These are phyloP conservation scores for Centropus bengalensis DNA, from an alignment of 2,113 vertebrate species.

Conservation along the genomic window DNA sequence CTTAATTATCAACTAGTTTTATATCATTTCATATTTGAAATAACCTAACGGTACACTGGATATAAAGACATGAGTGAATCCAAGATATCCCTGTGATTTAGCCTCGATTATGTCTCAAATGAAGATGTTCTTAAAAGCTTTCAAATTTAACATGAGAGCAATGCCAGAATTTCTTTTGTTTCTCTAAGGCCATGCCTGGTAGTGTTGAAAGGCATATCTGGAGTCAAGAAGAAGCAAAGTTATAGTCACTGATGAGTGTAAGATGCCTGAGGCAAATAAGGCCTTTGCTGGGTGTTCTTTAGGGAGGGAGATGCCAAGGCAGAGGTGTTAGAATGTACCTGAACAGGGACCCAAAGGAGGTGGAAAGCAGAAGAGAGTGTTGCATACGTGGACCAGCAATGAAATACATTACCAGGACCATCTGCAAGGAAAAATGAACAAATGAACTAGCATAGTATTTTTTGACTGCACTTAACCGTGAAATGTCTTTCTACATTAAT, in stretches of 20 bases:
- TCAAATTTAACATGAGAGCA: constrained; percentile 11
- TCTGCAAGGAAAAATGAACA: not conserved
- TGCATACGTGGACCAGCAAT: not conserved
- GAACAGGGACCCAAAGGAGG: not conserved
- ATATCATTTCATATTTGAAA: not conserved
- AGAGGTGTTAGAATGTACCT: constrained; percentile 17
- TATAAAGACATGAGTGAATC: not conserved
- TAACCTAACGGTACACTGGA: not conserved
- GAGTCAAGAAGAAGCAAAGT: not conserved
- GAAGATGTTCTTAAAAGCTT: not conserved
- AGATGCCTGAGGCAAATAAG: constrained; percentile 4
- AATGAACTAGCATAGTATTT: not conserved
- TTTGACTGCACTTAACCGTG: not conserved
- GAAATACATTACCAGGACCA: not conserved
- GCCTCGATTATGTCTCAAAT: not conserved
- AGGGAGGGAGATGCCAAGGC: not conserved
- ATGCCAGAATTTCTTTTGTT: not conserved
- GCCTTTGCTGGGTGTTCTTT: not conserved
- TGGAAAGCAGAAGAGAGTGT: not conserved
- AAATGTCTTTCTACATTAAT: not conserved
- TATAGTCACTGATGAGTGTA: not conserved
- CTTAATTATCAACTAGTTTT: not conserved
- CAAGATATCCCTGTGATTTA: not conserved
- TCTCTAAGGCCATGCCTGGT: not conserved
- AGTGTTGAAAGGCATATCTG: not conserved